These are phyloP conservation scores for Heliconius melpomene DNA, from an alignment of 1,140 invertebrate species.

Conservation along the genomic window DNA sequence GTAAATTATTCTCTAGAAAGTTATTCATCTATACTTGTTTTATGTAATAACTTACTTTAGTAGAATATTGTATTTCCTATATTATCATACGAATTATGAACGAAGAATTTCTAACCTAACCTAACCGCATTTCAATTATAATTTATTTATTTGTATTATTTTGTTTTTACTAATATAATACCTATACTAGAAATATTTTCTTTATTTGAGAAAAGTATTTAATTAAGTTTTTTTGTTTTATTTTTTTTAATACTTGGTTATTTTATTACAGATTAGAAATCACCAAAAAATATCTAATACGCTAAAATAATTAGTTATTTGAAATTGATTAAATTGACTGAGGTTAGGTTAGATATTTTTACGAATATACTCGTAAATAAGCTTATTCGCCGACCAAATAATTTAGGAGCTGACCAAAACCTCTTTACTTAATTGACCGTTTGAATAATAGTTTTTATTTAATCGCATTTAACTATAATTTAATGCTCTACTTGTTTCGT, in stretches of 20 bases:
- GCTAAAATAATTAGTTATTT: no score
- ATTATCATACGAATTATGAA: constrained; percentile 23
- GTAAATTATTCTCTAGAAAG: neutral
- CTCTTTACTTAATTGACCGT: constrained; percentile 12
- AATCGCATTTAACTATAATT: neutral
- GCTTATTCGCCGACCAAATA: neutral
- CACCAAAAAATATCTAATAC: no score
- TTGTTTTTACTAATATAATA: neutral
- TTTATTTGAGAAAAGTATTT: no score
- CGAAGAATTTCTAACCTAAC: constrained; percentile 12
- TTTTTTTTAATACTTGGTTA: neutral
- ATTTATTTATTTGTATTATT: neutral
- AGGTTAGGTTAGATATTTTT: no score
- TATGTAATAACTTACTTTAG: constrained; percentile 6
- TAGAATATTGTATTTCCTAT: constrained; percentile 16
- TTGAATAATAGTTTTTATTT: neutral
- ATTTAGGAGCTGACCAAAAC: neutral
- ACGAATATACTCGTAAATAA: no score
- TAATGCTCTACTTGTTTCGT: constrained; percentile 14
- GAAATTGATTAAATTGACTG: no score
- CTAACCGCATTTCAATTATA: constrained; percentile 19
- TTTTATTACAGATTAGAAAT: no score
- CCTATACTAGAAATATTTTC: no score
- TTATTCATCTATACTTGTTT: constrained; percentile 3
- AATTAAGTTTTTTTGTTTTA: no score